Evolutionary conservation across 2,888 invertebrate genomes (phyloP).

Genomic region (Lymantria monacha): DNA sequence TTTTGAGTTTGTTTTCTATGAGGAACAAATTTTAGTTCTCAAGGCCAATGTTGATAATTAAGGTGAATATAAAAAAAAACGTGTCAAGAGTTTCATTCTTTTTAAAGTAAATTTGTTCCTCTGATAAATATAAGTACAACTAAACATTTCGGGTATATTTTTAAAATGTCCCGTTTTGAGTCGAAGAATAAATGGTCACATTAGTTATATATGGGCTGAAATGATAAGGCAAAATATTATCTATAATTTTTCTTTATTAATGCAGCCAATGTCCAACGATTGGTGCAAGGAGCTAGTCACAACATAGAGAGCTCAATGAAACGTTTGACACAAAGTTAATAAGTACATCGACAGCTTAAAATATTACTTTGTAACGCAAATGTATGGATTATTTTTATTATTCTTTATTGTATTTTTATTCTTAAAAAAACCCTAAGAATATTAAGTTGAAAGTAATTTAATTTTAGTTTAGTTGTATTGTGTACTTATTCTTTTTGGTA

Average conservation of each 20-base stretch:
- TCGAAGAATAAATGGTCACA: no score
- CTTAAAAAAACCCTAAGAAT: not conserved
- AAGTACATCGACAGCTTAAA: slow-evolving; percentile 8
- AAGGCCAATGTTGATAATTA: no score
- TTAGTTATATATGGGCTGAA: no score
- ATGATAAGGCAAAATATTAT: not conserved
- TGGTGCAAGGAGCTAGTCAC: slow-evolving; percentile 53
- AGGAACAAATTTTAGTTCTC: no score
- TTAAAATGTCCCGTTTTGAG: no score
- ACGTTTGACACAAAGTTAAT: slow-evolving; percentile 42
- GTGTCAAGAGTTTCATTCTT: no score
- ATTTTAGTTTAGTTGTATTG: not conserved
- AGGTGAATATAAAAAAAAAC: no score
- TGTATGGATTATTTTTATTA: slow-evolving; percentile 42
- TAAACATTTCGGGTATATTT: no score
- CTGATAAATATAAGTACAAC: no score
- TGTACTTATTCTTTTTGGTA: not conserved
- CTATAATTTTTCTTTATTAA: slow-evolving; percentile 13
- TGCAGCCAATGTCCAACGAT: slow-evolving; percentile 42
- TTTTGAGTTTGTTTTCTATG: no score
- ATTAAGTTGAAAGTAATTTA: not conserved
- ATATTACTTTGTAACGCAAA: slow-evolving; percentile 29
- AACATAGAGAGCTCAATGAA: slow-evolving; percentile 56
- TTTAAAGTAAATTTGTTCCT: no score
- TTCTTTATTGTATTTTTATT: no score